Evolutionary conservation across 1,140 invertebrate genomes (phyloP).

Genomic region (Bombyx mori): ASM3026992v2 NC_085112.1:14980501-14981000

Average conservation of each 20-base stretch:
- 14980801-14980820: background rate
- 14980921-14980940: background rate
- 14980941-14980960: background rate
- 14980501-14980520: conserved; percentile 31
- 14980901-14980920: background rate
- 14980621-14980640: conserved; percentile 30
- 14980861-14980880: background rate
- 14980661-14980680: conserved; percentile 34
- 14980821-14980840: background rate
- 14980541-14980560: conserved; percentile 31
- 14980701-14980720: conserved; percentile 23
- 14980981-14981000: background rate
- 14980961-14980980: background rate
- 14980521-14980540: conserved; percentile 14
- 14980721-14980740: conserved; percentile 29
- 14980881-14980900: background rate
- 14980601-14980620: conserved; percentile 19
- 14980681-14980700: conserved; percentile 33
- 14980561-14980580: conserved; percentile 48
- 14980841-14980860: background rate
- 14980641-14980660: conserved; percentile 24
- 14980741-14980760: conserved; percentile 22
- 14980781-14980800: conserved; percentile 33
- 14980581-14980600: conserved; percentile 71
- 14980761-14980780: conserved; percentile 23